Base-by-base conservation (phyloP, 2,888 invertebrate species). In the Zygaena filipendulae region DNA sequence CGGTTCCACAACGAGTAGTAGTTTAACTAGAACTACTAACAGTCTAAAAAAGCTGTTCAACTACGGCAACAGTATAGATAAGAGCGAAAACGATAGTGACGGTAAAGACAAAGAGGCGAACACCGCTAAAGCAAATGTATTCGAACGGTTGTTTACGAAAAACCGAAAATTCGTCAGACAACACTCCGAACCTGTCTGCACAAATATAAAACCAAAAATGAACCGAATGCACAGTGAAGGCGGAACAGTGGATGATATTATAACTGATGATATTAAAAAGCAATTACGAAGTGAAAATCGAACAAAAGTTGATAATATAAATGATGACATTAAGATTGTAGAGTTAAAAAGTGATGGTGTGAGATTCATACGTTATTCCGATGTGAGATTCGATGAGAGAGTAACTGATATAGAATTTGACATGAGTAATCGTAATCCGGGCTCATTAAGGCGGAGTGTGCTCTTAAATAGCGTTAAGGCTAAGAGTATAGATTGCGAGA, bases 11-110 rank as follows among this genome's bases (percentile, higher is more conserved):
- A 83, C 81, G 0, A 84, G 84, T 21, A 84, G 83, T 33, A 82
- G 86, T 29, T 58, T 85, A 21, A 84, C 86, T 0, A 71, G 84
- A 35, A 83, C 84, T 11, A 86, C 84, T 1, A 82, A 82, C 25
- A 82, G 84, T 32, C 57, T 83, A 23, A 80, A 79, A 43, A 83
- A 81, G 35, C 63, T 82, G 1, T 72, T 80, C 36, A 61, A 58
- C 22, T 75, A 80, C 29, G 60, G 77, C 56, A 57, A 59, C 7
- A 77, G 74, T 40, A 49, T 80, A 10, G 80, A 80, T 30, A 67
- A 63, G 38, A 66, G 61, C 18, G 71, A 72, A 8, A 44, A 51
- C 4, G 71, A 70, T 33, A 47, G 57, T 1, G 69, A 51, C 3
- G 45, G 43, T 27, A 51, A 43, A 29, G 49, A 63, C 9, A 69